Conservation (phyloP, 2,113 vertebrate species). For the Aegotheles bennettii region DNA sequence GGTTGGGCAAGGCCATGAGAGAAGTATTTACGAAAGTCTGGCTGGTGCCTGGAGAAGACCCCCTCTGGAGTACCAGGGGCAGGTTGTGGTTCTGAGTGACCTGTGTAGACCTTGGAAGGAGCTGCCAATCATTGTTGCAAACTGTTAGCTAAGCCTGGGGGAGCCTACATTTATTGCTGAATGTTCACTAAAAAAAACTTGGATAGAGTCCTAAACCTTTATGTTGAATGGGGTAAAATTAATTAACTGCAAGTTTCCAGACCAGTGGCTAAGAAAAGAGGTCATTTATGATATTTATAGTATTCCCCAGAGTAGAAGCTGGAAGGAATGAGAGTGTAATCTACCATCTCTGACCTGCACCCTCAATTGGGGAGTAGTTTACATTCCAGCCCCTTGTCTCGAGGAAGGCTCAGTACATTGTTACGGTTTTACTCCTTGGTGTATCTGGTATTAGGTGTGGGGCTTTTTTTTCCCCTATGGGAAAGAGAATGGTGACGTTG, state of each 20-base stretch:
- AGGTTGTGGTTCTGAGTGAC: background rate
- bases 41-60: background rate
- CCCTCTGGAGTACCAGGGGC: background rate
- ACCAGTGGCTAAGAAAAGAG: conserved; percentile 58
- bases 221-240: conserved; percentile 28
- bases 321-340: background rate
- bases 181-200: background rate
- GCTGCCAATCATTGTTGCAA: background rate
- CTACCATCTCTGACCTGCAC: background rate
- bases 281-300: conserved; percentile 40
- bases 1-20: background rate
- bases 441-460: background rate
- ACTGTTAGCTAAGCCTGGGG: background rate
- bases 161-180: background rate
- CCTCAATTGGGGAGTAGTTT: background rate
- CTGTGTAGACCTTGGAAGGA: background rate
- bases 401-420: background rate
- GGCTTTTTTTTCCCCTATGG: background rate
- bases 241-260: conserved; percentile 59
- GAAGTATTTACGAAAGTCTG: background rate
- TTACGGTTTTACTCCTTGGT: background rate
- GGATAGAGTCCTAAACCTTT: conserved; percentile 3
- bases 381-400: background rate
- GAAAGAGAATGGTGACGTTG: background rate
- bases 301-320: conserved; percentile 26